phyloP scores from a whole-genome alignment of 1,140 invertebrate genomes.

The Acyrthosiphon pisum region DNA sequence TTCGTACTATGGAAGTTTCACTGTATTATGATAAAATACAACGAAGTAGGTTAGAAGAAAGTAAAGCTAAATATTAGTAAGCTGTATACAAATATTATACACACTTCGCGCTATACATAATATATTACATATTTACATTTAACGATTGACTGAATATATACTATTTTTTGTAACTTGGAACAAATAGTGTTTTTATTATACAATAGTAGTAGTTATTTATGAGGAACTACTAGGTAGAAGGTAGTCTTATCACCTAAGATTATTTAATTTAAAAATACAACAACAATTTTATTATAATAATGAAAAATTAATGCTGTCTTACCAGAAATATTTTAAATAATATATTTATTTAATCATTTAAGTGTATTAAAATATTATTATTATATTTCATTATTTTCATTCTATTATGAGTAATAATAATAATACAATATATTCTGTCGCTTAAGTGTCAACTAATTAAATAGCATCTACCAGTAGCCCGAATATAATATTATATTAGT shows the following conservation, averaged over 20 bases:
- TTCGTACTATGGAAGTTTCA: no score
- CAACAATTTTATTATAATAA: neutral
- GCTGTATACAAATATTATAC: neutral
- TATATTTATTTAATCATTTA: neutral
- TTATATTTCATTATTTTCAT: neutral
- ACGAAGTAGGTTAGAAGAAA: neutral
- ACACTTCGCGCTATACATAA: no score
- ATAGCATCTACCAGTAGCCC: rapidly evolving
- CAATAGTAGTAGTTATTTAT: neutral
- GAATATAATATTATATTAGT: neutral
- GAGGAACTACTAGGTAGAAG: neutral
- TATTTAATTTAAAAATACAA: neutral
- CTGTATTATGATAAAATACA: neutral
- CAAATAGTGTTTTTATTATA: no score
- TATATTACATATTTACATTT: no score
- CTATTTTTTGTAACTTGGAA: neutral
- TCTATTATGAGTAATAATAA: neutral
- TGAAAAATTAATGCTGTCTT: neutral
- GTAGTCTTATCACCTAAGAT: neutral
- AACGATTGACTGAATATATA: neutral
- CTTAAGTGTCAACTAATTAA: neutral
- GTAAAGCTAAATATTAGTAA: neutral
- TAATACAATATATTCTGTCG: neutral
- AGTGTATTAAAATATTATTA: neutral
- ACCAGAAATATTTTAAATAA: neutral